These are phyloP conservation scores for Sinohyriopsis cumingii DNA, from an alignment of 2,888 invertebrate genomes.

Conservation along the genomic window DNA sequence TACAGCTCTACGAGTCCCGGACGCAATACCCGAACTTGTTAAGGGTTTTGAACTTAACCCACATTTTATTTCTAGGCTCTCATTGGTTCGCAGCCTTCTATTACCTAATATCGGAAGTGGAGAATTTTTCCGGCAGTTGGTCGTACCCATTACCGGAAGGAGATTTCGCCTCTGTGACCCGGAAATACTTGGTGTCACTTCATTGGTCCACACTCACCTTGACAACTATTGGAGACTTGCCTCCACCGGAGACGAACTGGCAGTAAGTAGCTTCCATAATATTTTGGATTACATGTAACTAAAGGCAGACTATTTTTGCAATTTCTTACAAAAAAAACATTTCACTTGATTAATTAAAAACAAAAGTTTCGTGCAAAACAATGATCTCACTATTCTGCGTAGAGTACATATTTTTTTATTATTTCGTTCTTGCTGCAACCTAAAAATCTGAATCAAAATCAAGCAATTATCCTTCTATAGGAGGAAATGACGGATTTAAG, in stretches of 20 bases:
- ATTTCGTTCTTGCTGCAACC: too few relatives aligned
- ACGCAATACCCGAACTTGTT: constrained; percentile 97
- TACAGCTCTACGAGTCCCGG: constrained; percentile 96
- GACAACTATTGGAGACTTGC: constrained; percentile 96
- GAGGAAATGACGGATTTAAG: too few relatives aligned
- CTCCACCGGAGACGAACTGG: constrained; percentile 95
- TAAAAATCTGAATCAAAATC: too few relatives aligned
- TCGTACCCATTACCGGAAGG: constrained; percentile 76
- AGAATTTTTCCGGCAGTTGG: constrained; percentile 74
- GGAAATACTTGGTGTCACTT: constrained; percentile 94
- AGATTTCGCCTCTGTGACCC: constrained; percentile 86
- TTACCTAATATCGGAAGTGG: constrained; percentile 87
- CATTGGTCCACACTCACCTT: constrained; percentile 97
- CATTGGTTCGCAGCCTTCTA: constrained; percentile 99
- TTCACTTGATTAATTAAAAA: background rate
- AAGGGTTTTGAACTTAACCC: constrained; percentile 94
- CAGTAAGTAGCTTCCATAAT: constrained; percentile 83
- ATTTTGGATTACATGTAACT: background rate
- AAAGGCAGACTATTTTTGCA: background rate
- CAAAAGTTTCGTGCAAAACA: too few relatives aligned
- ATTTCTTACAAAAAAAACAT: background rate
- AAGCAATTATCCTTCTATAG: too few relatives aligned
- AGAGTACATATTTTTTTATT: too few relatives aligned
- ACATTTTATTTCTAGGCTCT: constrained; percentile 92
- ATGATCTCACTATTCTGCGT: too few relatives aligned